These are phyloP conservation scores for Glyphotaelius pellucidus DNA, from an alignment of 2,888 invertebrate genomes.

Conservation along the genomic window DNA sequence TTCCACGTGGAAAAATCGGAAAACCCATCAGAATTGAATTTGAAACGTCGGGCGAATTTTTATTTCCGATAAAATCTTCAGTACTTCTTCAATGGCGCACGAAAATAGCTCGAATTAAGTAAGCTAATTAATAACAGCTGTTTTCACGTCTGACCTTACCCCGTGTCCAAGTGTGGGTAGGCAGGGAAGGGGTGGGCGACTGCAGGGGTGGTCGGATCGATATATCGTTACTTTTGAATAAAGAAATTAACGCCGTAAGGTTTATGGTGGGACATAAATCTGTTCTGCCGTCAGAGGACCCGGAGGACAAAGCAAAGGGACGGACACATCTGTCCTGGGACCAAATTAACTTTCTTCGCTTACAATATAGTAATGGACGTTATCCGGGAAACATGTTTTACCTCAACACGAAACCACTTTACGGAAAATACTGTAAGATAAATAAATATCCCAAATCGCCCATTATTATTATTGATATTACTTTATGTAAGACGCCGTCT, in stretches of 20 bases:
- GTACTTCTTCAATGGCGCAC: constrained; percentile 12
- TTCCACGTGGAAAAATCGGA: background rate
- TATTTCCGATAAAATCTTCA: background rate
- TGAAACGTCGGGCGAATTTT: background rate
- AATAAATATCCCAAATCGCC: background rate
- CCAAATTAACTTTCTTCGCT: constrained; percentile 20
- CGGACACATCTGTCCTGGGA: constrained; percentile 8
- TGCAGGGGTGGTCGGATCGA: background rate
- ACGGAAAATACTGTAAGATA: background rate
- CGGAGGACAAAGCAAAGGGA: background rate
- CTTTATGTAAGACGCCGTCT: background rate
- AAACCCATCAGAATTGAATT: background rate
- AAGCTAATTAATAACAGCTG: constrained; percentile 32
- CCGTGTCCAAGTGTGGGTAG: background rate
- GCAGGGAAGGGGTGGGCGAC: background rate
- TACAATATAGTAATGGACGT: constrained; percentile 6
- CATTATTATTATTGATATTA: background rate
- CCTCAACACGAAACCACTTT: background rate
- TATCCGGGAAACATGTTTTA: background rate
- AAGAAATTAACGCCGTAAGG: constrained; percentile 33
- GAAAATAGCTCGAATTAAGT: constrained; percentile 8
- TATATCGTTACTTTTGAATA: constrained; percentile 38
- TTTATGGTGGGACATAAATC: constrained; percentile 37
- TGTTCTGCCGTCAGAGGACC: constrained; percentile 28
- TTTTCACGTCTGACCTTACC: constrained; percentile 40